Evolutionary conservation across 1,140 invertebrate species (phyloP), one percentile per base, ranked within the genome.

Genomic region (Micrasema longulum): DNA sequence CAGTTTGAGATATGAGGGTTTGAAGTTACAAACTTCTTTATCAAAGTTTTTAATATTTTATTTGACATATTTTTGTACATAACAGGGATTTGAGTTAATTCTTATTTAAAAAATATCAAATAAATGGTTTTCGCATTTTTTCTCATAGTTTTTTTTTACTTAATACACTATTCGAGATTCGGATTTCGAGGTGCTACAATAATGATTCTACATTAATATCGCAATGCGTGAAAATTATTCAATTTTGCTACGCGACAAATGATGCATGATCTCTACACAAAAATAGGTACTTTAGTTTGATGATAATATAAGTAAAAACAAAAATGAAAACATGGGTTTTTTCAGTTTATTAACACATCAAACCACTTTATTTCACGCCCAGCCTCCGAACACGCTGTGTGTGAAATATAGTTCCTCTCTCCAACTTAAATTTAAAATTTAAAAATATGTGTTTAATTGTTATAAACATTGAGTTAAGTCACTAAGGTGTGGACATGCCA

Each of bases 11-110:
- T 38, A 38, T 38, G 6, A 38, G 36, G 6, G 12, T 38, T 38
- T 38, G 36, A 38, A 38, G 36, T 38, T 38, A 38, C 36, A 38
- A 38, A 38, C 12, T 38, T 38, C 36, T 38, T 38, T 38, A 38
- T 38, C 36, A 38, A 38, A 38, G 12, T 38, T 38, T 38, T 38
- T 12, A 38, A 38, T 38, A 7, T 7, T 7, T 38, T 38, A 12
- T 38, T 38, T 38, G 6, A 38, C 6, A 38, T 7, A 7, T 38
- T 38, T 38, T 38, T 38, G 36, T 38, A 38, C 12, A 38, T 38
- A 38, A 38, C 6, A 38, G 12, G 36, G 36, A 38, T 38, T 38
- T 38, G 6, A 12, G 36, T 38, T 38, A 12, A 7, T 12, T 38
- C 36, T 7, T 12, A 38, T 12, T 6, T 12, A 38, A 12, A 38